Conservation (phyloP, 1,140 invertebrate genomes). For the Polypedilum vanderplanki region DNA sequence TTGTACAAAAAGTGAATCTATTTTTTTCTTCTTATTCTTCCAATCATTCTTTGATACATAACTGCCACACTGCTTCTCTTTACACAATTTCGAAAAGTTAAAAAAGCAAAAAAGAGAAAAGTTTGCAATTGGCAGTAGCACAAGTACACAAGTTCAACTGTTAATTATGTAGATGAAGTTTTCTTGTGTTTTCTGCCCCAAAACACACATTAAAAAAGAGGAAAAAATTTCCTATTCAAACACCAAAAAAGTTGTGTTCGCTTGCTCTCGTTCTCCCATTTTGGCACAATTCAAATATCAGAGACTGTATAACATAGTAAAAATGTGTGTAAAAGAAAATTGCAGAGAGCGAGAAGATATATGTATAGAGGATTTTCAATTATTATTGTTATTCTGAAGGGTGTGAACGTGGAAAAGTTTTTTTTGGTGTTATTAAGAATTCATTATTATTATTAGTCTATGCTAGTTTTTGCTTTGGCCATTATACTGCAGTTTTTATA, state of each 20-base stretch:
- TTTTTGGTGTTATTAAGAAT: too few species aligned
- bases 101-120: background rate
- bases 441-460: too few species aligned
- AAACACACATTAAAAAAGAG: too few species aligned
- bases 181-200: background rate
- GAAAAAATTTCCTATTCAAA: background rate
- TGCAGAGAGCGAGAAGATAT: background rate
- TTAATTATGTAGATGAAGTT: slow-evolving; percentile 7
- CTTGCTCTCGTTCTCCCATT: too few species aligned
- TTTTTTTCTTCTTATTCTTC: background rate
- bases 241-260: background rate
- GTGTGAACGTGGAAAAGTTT: background rate
- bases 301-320: too few species aligned
- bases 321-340: background rate
- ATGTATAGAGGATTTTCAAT: background rate
- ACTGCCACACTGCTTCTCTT: too few species aligned
- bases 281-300: too few species aligned
- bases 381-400: background rate
- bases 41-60: too few species aligned
- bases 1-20: background rate
- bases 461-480: too few species aligned
- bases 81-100: background rate
- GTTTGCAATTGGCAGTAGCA: background rate
- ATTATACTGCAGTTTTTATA: too few species aligned
- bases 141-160: background rate